phyloP scores from a whole-genome alignment of 1,140 invertebrate genomes.

The Uloborus diversus region DNA sequence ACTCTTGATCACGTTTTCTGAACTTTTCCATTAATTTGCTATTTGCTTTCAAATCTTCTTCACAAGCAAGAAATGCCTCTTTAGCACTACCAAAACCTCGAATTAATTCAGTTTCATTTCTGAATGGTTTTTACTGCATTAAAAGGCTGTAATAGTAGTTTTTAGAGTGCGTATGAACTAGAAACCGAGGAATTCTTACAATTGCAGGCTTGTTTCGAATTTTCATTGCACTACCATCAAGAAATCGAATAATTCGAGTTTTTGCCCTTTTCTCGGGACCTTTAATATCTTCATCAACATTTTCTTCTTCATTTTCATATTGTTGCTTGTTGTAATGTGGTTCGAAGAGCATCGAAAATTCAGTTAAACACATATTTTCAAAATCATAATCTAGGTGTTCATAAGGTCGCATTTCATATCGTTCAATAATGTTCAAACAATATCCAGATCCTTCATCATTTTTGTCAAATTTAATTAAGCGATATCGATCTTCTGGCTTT shows the following conservation, averaged over 20 bases:
- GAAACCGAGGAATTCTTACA: too few relatives aligned
- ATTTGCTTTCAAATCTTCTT: conserved; percentile 24
- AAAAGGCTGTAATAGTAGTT: conserved; percentile 53
- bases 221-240: too few relatives aligned
- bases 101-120: conserved; percentile 37
- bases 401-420: conserved; percentile 45
- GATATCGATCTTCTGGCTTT: conserved; percentile 46
- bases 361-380: too few relatives aligned
- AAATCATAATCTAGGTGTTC: too few relatives aligned
- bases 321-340: conserved; percentile 32
- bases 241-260: too few relatives aligned
- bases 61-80: too few relatives aligned
- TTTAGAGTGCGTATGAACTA: too few relatives aligned
- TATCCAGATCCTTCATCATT: conserved; percentile 15
- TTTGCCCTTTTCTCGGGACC: neutral
- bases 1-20: conserved; percentile 4
- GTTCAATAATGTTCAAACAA: conserved; percentile 38
- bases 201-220: too few relatives aligned
- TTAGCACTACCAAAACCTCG: conserved; percentile 31
- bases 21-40: conserved; percentile 9
- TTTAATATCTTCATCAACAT: conserved; percentile 34
- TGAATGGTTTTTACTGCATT: conserved; percentile 41
- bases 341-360: conserved; percentile 53
- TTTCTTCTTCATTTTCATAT: conserved; percentile 33
- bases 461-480: conserved; percentile 28